phyloP scores from a whole-genome alignment of 2,113 vertebrate species.

The Pangasianodon gigas region DNA sequence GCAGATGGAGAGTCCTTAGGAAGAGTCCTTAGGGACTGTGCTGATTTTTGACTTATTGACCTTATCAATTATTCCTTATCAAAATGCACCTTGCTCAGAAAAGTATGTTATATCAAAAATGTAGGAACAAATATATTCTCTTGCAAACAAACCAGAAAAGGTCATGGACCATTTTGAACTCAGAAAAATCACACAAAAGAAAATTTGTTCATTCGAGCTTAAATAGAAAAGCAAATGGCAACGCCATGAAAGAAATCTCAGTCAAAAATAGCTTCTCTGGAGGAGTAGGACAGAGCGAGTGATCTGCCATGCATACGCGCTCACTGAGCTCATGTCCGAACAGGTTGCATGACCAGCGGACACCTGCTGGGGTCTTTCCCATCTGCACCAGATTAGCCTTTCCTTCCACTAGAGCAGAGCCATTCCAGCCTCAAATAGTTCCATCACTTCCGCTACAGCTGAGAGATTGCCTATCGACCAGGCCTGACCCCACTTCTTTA shows the following conservation, averaged over 20 bases:
- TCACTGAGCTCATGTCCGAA: slow-evolving; percentile 47
- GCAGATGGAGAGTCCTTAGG: slow-evolving; percentile 43
- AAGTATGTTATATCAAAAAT: not conserved
- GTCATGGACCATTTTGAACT: not conserved
- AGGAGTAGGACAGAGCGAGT: slow-evolving; percentile 20
- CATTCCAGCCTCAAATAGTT: slow-evolving; percentile 64
- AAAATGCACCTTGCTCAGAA: not conserved
- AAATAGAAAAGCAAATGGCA: slow-evolving; percentile 18
- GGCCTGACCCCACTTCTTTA: slow-evolving; percentile 59
- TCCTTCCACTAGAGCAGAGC: slow-evolving; percentile 66
- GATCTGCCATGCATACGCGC: slow-evolving; percentile 26
- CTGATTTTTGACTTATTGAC: slow-evolving; percentile 10
- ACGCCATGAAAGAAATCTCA: not conserved
- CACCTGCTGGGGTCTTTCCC: slow-evolving; percentile 60
- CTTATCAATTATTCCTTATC: not conserved
- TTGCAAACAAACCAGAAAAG: not conserved
- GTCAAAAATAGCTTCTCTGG: slow-evolving; percentile 23
- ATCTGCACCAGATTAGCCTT: slow-evolving; percentile 65
- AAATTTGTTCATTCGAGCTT: slow-evolving; percentile 10
- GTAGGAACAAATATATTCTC: not conserved
- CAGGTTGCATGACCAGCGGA: slow-evolving; percentile 59
- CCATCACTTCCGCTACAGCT: slow-evolving; percentile 66
- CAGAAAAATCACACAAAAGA: not conserved
- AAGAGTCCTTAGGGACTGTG: slow-evolving; percentile 28
- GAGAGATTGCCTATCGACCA: slow-evolving; percentile 66